Base-by-base conservation (phyloP, 2,888 invertebrate species). In the Meiosimyza decipiens region DNA sequence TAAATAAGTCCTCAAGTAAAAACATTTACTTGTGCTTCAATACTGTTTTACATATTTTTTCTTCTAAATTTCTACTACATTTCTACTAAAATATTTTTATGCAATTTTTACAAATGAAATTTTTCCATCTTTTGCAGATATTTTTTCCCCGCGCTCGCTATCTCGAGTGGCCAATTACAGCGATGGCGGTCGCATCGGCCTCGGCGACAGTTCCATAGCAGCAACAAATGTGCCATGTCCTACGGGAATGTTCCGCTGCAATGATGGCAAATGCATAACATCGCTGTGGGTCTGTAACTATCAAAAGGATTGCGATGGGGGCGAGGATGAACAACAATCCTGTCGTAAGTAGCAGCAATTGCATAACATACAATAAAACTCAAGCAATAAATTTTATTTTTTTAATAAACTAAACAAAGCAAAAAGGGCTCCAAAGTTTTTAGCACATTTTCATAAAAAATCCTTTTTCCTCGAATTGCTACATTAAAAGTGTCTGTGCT, bases 221-320 rank as follows among this genome's bases (percentile, higher is more conserved):
- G 80, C 80, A 75, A 79, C 79, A 71, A 84, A 82, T 80, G 82
- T 83, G 81, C 84, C 89, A 88, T 94, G 94, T 86, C 91, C 92
- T 74, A 89, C 90, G 80, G 93, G 93, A 86, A 92, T 92, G 92
- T 95, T 94, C 89, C 90, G 91, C 80, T 95, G 95, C 88, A 91
- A 92, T 73, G 94, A 95, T 86, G 95, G 95, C 84, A 94, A 92
- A 88, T 96, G 96, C 89, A 96, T 96, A 84, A 93, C 95, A 57
- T 90, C 91, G 79, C 89, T 93, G 79, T 92, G 92, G 92, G 95
- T 96, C 80, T 98, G 97, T 90, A 96, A 98, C 90, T 96, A 96
- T 88, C 95, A 96, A 86, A 92, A 93, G 85, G 97, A 97, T 90
- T 97, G 97, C 88, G 95, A 95, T 78, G 95, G 93, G 84, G 96